phyloP scores from a whole-genome alignment of 2,888 invertebrate genomes.

The Apocheima hispidaria region DNA sequence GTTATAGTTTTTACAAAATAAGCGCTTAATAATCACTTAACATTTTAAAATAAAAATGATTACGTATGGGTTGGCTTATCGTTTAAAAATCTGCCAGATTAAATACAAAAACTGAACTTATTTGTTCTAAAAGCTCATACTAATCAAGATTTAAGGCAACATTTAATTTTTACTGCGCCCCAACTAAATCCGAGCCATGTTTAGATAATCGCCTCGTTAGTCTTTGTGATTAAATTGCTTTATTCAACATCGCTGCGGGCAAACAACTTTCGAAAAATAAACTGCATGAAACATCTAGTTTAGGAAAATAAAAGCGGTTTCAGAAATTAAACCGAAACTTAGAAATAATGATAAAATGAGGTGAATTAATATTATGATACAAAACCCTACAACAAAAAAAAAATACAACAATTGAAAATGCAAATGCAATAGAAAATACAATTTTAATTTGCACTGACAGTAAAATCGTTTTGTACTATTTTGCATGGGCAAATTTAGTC shows the following conservation, averaged over 20 bases:
- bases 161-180: conserved; percentile 33
- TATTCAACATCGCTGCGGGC: conserved; percentile 35
- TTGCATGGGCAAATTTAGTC: no score
- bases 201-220: conserved; percentile 41
- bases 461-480: no score
- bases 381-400: no score
- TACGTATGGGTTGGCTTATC: neutral
- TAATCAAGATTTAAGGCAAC: conserved; percentile 27
- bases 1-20: neutral
- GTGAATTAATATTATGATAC: no score
- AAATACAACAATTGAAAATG: no score
- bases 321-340: neutral
- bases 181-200: conserved; percentile 33
- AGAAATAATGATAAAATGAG: no score
- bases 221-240: conserved; percentile 35
- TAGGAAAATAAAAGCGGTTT: neutral
- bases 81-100: neutral
- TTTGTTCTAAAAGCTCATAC: neutral
- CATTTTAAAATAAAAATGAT: neutral
- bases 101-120: conserved; percentile 1
- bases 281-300: neutral
- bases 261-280: conserved; percentile 23
- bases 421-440: no score
- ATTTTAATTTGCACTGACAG: no score
- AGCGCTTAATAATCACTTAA: neutral